phyloP scores from a whole-genome alignment of 2,113 vertebrate species.

The Equus przewalskii region DNA sequence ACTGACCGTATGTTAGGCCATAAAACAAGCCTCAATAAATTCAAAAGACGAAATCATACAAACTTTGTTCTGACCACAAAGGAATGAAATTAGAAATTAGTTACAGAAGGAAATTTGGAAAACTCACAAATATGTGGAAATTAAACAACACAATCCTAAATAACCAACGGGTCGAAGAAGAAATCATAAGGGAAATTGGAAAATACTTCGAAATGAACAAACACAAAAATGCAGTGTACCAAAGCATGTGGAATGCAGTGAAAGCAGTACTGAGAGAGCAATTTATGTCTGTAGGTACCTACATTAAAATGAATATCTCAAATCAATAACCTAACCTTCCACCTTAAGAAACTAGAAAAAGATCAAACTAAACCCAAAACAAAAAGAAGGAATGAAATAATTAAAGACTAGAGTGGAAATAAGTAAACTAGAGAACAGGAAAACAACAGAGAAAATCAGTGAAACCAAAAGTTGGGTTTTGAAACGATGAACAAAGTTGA shows the following conservation, averaged over 20 bases:
- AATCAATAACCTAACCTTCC: neutral
- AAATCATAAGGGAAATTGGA: slow-evolving; percentile 12
- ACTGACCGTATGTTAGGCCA: neutral
- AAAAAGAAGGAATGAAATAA: neutral
- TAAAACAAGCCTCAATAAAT: neutral
- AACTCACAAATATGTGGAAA: neutral
- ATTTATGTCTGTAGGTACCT: no score
- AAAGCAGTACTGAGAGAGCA: neutral
- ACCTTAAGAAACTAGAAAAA: neutral
- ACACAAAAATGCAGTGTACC: neutral
- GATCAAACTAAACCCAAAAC: neutral
- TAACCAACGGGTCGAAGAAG: neutral
- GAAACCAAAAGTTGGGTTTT: neutral
- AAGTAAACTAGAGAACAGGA: neutral
- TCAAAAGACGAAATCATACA: neutral
- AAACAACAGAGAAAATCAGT: neutral
- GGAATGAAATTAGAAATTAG: slow-evolving; percentile 53
- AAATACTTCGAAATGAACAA: neutral
- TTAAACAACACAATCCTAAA: neutral
- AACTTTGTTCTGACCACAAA: neutral
- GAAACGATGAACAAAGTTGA: neutral
- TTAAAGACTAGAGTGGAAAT: neutral
- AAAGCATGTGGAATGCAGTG: neutral
- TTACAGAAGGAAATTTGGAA: slow-evolving; percentile 1
- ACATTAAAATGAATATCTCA: neutral